phyloP scores from a whole-genome alignment of 1,140 invertebrate species.

The Penaeus chinensis region DNA sequence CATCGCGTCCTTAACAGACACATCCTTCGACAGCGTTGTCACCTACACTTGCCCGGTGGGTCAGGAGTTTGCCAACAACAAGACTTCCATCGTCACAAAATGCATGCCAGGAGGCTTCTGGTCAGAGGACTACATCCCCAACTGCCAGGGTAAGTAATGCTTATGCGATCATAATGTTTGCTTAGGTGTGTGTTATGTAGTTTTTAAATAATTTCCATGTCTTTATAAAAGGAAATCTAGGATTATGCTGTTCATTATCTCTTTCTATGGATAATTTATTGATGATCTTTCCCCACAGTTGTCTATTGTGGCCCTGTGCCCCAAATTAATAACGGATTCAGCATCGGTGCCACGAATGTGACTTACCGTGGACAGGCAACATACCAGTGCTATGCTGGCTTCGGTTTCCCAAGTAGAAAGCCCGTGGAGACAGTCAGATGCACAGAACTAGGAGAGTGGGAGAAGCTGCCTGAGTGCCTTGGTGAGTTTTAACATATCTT shows the following conservation, averaged over 20 bases:
- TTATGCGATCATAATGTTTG: not conserved
- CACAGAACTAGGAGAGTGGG: conserved; percentile 88
- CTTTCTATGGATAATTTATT: too few relatives aligned
- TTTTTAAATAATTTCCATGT: too few relatives aligned
- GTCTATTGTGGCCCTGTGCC: conserved; percentile 97
- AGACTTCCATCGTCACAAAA: conserved; percentile 83
- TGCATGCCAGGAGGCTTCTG: conserved; percentile 92
- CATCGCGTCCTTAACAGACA: conserved; percentile 89
- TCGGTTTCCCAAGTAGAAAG: conserved; percentile 88
- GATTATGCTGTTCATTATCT: not conserved
- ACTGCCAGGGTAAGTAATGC: conserved; percentile 83
- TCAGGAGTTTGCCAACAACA: conserved; percentile 94
- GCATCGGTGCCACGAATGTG: conserved; percentile 93
- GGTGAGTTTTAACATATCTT: conserved; percentile 70
- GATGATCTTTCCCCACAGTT: conserved; percentile 72
- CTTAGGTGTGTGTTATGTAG: too few relatives aligned
- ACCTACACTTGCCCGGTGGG: conserved; percentile 92
- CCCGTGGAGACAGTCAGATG: conserved; percentile 92
- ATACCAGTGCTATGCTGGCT: conserved; percentile 96
- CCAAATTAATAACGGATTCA: conserved; percentile 97
- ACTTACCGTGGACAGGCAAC: conserved; percentile 90
- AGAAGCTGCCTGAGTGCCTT: conserved; percentile 88
- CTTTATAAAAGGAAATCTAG: too few relatives aligned
- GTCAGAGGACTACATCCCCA: conserved; percentile 91
- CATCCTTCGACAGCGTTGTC: conserved; percentile 89